Evolutionary conservation across 2,888 invertebrate genomes (phyloP).

Genomic region (Xylota sylvarum): DNA sequence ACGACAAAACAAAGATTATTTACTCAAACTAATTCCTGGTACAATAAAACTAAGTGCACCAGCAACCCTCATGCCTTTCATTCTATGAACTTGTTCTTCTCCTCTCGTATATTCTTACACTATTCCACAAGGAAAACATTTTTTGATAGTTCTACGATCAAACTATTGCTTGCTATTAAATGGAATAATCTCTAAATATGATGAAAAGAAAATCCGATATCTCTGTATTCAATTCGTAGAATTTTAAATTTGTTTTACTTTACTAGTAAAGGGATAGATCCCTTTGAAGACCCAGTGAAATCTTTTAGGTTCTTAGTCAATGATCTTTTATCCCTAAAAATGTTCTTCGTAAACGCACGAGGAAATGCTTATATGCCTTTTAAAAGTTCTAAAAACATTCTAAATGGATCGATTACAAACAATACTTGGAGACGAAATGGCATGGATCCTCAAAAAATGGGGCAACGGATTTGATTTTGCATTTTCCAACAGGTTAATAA

Average conservation of each 20-base stretch:
- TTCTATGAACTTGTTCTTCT: too few species aligned
- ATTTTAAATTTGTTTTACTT: background rate
- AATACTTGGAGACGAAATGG: constrained; percentile 7
- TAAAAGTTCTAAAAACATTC: background rate
- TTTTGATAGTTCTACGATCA: too few species aligned
- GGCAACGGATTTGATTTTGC: constrained; percentile 57
- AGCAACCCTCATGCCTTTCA: too few species aligned
- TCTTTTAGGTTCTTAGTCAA: background rate
- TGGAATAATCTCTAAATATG: too few species aligned
- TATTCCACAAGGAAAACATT: too few species aligned
- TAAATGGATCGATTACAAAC: background rate
- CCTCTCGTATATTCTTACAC: too few species aligned
- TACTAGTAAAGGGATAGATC: background rate
- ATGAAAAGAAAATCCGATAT: too few species aligned
- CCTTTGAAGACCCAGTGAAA: background rate
- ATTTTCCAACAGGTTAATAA: constrained; percentile 72
- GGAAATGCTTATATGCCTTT: background rate
- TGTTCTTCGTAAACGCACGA: background rate
- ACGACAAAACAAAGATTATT: too few species aligned
- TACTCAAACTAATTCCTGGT: too few species aligned
- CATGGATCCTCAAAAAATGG: constrained; percentile 48
- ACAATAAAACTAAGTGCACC: too few species aligned
- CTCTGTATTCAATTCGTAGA: background rate
- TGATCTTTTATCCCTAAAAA: background rate
- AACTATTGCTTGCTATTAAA: too few species aligned